Evolutionary conservation across 2,113 vertebrate genomes (phyloP).

Genomic region (Etheostoma spectabile): DNA sequence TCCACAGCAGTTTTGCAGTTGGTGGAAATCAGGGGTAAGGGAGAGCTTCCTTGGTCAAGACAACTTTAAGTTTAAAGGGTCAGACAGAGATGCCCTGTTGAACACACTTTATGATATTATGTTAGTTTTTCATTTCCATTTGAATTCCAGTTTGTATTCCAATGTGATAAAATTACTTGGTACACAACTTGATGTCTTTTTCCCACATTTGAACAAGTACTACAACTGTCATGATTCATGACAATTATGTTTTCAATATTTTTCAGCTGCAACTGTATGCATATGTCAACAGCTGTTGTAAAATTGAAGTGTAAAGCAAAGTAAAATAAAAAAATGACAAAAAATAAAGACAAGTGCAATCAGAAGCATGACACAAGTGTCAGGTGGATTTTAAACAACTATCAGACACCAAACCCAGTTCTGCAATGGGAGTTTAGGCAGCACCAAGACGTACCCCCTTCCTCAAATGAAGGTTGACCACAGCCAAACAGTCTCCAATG

Average conservation of each 20-base stretch:
- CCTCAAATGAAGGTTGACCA: conserved; percentile 4
- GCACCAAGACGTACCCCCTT: background rate
- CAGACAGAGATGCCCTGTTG: background rate
- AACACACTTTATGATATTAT: background rate
- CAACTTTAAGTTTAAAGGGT: background rate
- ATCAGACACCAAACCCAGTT: conserved; percentile 9
- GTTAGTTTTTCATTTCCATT: no score
- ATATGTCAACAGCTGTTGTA: conserved; percentile 20
- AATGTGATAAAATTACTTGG: background rate
- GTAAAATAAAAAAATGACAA: conserved; percentile 17
- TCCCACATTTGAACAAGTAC: background rate
- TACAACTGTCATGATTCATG: background rate
- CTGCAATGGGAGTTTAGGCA: background rate
- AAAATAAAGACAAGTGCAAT: conserved; percentile 37
- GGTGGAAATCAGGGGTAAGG: no score
- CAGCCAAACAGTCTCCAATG: conserved; percentile 5
- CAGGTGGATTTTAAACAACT: conserved; percentile 7
- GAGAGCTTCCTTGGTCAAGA: background rate
- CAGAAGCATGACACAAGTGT: background rate
- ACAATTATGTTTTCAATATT: background rate
- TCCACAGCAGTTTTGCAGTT: no score
- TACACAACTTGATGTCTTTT: background rate
- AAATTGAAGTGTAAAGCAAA: conserved; percentile 58
- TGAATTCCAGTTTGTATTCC: background rate
- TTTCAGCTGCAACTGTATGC: conserved; percentile 1